phyloP scores from a whole-genome alignment of 1,140 invertebrate genomes.

The Bombus cullumanus region DNA sequence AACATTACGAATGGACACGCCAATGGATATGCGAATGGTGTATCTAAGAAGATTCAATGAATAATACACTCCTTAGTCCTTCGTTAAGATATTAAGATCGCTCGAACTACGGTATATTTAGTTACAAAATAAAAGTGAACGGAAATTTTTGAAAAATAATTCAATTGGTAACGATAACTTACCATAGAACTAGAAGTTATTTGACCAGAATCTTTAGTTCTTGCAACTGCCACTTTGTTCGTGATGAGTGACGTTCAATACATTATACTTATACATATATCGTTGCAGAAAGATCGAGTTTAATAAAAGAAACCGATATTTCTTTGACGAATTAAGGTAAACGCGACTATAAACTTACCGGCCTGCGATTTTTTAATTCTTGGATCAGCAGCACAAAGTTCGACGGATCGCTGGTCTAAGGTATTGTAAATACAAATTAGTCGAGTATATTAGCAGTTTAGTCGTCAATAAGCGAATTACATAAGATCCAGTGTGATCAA shows the following conservation, averaged over 20 bases:
- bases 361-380: slow-evolving; percentile 37
- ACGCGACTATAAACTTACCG: slow-evolving; percentile 30
- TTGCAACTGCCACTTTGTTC: not conserved
- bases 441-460: slow-evolving; percentile 45
- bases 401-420: slow-evolving; percentile 20
- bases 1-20: slow-evolving; percentile 59
- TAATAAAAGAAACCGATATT: slow-evolving; percentile 8
- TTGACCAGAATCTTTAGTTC: slow-evolving; percentile 16
- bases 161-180: slow-evolving; percentile 13
- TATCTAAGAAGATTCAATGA: slow-evolving; percentile 74
- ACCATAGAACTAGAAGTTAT: slow-evolving; percentile 5
- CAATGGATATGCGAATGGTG: slow-evolving; percentile 75
- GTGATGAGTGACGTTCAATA: not conserved
- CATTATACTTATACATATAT: not conserved
- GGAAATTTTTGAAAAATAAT: slow-evolving; percentile 6
- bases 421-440: slow-evolving; percentile 60
- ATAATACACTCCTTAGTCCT: slow-evolving; percentile 8
- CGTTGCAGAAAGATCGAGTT: not conserved
- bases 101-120: slow-evolving; percentile 12
- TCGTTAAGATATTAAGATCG: slow-evolving; percentile 34
- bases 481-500: slow-evolving; percentile 19
- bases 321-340: not conserved
- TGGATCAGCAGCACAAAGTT: slow-evolving; percentile 7
- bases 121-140: slow-evolving; percentile 3
- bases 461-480: slow-evolving; percentile 27